Base-by-base conservation (phyloP, 2,888 invertebrate genomes). In the Limenitis camilla region DNA sequence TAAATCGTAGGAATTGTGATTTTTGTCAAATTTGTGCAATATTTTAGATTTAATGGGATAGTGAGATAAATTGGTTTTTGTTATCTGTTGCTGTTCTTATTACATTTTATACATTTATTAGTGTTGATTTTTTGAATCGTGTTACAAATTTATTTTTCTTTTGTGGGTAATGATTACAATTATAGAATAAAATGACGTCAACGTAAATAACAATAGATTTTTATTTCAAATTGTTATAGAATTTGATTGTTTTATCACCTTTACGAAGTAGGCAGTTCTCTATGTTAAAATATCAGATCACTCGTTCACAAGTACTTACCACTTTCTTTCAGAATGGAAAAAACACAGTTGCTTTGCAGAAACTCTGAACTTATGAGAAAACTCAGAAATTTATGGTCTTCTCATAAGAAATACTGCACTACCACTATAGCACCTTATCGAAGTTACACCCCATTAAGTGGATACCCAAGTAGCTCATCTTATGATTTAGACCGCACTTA, bases 301-400 rank as follows among this genome's bases (percentile, higher is more conserved):
- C 47, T 48, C 45, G 50, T 62, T 65, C 62, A 52, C 58, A 35
- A 40, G 38, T 53, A 59, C n/a, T n/a, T n/a, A n/a, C 67, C 40
- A 54, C 80, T 81, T 64, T 69, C 66, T 89, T 89, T 76, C 89
- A 91, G 91, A 90, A 77, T 80, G 78, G 90, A 91, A 69, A 89
- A 81, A 76, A 76, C 83, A 71, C 88, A 88, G 72, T 86, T 91
- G 81, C 88, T 88, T 80, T 86, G 82, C 76, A 89, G 90, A 75
- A 91, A 91, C 76, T 79, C 81, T 66, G 89, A 90, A 66, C 84
- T 91, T 69, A 89, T 90, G 87, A 83, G 86, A 75, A 90, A 90
- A 75, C 86, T 91, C 64, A 86, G 89, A 71, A 88, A 83, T 63
- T 75, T 91, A 58, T 91, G 91, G 90, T 86, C 81, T 70, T 89